Evolutionary conservation across 1,140 invertebrate species (phyloP).

Genomic region (Propsilocerus akamusi): DNA sequence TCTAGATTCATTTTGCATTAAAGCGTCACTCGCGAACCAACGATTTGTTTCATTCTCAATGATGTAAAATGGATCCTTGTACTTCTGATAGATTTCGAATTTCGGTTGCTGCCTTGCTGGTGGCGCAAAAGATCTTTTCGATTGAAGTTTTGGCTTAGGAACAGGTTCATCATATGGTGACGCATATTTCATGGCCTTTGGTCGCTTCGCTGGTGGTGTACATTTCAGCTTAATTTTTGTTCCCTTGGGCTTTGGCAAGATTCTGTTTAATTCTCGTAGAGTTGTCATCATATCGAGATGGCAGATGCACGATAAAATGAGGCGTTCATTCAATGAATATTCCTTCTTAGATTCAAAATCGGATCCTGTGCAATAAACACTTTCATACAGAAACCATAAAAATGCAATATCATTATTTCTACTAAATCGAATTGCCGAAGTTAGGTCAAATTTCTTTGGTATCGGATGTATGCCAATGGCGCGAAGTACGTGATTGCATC

Average conservation of each 20-base stretch:
- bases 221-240: too few species aligned
- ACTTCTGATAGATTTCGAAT: neutral
- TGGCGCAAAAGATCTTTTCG: too few species aligned
- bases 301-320: slow-evolving; percentile 13
- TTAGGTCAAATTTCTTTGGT: slow-evolving; percentile 10
- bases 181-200: neutral
- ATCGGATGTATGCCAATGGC: slow-evolving; percentile 13
- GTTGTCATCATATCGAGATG: slow-evolving; percentile 15
- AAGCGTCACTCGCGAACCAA: neutral
- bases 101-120: too few species aligned
- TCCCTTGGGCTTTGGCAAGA: slow-evolving; percentile 11
- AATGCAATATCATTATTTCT: slow-evolving; percentile 19
- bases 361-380: slow-evolving; percentile 11
- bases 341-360: slow-evolving; percentile 4
- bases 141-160: neutral
- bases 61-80: neutral
- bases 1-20: neutral
- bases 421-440: slow-evolving; percentile 14
- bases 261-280: slow-evolving; percentile 11
- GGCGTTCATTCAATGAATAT: slow-evolving; percentile 13
- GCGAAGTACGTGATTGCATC: slow-evolving; percentile 9
- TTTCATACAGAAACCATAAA: slow-evolving; percentile 17
- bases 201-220: neutral
- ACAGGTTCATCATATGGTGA: neutral
- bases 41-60: slow-evolving; percentile 4